phyloP scores from a whole-genome alignment of 2,797 vertebrate genomes.

The Avahi laniger region DNA sequence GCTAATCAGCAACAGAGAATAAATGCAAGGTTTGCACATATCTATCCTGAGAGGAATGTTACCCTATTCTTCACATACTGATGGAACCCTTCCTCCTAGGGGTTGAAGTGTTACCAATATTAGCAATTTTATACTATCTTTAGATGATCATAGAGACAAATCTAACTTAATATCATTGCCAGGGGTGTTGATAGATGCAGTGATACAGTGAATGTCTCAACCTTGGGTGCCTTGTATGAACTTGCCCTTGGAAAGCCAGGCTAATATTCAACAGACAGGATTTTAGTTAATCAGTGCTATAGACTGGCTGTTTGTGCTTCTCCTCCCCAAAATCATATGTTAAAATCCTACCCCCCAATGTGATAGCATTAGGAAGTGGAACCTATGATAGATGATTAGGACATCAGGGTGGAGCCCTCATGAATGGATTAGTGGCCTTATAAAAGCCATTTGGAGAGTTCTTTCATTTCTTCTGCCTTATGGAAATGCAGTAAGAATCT shows the following conservation, averaged over 20 bases:
- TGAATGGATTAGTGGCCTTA: too few species aligned
- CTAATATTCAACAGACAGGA: not conserved
- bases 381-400: not conserved
- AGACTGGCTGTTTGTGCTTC: not conserved
- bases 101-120: not conserved
- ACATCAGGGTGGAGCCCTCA: not conserved
- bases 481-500: not conserved
- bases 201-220: not conserved
- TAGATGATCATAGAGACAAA: not conserved
- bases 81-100: not conserved
- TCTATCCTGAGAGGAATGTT: not conserved
- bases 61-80: fast-evolving
- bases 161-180: not conserved
- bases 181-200: not conserved
- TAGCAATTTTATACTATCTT: not conserved
- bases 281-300: not conserved
- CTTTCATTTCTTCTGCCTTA: too few species aligned
- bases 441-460: not conserved
- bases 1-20: not conserved
- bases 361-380: not conserved
- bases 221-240: not conserved
- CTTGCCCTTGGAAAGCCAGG: not conserved
- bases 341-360: not conserved
- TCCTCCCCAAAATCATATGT: fast-evolving
- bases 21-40: not conserved